Percentiles rank a stretch among this genome's conserved stretches.
phyloP scores from a whole-genome alignment of 2,888 invertebrate species.

The Caenorhabditis sp. region DNA sequence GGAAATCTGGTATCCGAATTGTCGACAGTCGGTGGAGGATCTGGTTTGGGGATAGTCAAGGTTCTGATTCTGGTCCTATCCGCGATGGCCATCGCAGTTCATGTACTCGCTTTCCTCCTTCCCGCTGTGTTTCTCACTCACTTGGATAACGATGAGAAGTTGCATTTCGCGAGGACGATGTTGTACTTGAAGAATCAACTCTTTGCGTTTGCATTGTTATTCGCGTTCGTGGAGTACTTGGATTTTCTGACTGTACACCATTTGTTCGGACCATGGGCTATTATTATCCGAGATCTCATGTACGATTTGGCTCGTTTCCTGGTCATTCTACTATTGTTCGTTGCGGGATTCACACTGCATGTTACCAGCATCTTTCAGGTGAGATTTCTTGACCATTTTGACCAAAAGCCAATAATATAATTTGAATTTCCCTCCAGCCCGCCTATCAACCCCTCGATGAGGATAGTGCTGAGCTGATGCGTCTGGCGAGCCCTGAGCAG shows the following conservation, averaged over 20 bases:
- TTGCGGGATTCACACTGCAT: slow-evolving; percentile 96
- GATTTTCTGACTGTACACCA: slow-evolving; percentile 98
- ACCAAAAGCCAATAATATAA: too few relatives aligned
- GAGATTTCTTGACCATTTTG: not conserved
- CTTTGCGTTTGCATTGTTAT: slow-evolving; percentile 94
- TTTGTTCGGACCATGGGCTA: slow-evolving; percentile 99
- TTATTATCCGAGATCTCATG: slow-evolving; percentile 91
- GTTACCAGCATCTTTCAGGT: slow-evolving; percentile 95
- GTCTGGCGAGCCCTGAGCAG: slow-evolving; percentile 85
- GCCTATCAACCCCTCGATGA: slow-evolving; percentile 83
- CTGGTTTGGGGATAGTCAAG: slow-evolving; percentile 84
- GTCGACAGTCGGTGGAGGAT: slow-evolving; percentile 97
- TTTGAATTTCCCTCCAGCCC: too few relatives aligned
- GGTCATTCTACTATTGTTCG: slow-evolving; percentile 97
- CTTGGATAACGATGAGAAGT: slow-evolving; percentile 81
- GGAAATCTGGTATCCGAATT: slow-evolving; percentile 91
- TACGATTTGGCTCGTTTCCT: slow-evolving; percentile 88
- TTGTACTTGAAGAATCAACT: slow-evolving; percentile 97
- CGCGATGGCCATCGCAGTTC: slow-evolving; percentile 81
- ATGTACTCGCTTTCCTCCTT: slow-evolving; percentile 82
- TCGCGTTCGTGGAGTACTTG: slow-evolving; percentile 95
- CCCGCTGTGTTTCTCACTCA: slow-evolving; percentile 80
- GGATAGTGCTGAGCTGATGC: slow-evolving; percentile 82
- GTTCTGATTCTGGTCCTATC: slow-evolving; percentile 80
- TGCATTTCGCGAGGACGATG: slow-evolving; percentile 83